A percentile compares a stretch with the other conserved stretches of the same genome.
These are phyloP conservation scores for Spodoptera frugiperda DNA, from an alignment of 1,140 invertebrate genomes.

Conservation along the genomic window DNA sequence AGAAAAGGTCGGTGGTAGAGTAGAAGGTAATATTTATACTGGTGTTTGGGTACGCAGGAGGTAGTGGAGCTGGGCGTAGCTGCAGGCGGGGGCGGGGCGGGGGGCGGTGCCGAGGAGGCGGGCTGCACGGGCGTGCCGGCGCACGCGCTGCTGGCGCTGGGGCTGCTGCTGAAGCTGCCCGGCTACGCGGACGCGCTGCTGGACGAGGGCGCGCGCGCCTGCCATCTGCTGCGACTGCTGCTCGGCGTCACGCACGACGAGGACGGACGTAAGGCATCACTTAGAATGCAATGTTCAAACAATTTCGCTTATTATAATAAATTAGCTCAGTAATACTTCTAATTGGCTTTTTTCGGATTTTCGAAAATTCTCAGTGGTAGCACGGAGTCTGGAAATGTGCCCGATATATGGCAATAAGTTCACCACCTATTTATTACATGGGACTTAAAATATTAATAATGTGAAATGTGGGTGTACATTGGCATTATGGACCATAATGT, in stretches of 20 bases:
- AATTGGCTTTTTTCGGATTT: too few species aligned
- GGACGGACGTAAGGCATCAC: conserved; percentile 90
- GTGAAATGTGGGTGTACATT: too few species aligned
- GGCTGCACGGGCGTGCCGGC: conserved; percentile 89
- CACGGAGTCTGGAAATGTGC: too few species aligned
- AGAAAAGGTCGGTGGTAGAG: too few species aligned
- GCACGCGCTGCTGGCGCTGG: conserved; percentile 96
- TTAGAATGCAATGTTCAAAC: too few species aligned
- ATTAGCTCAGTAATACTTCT: too few species aligned
- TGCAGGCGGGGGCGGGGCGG: conserved; percentile 87
- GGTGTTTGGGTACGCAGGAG: conserved; percentile 63
- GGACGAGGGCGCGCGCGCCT: conserved; percentile 93
- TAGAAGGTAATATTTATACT: conserved; percentile 23
- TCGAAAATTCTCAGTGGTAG: too few species aligned
- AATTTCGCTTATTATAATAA: too few species aligned
- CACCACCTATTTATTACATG: too few species aligned
- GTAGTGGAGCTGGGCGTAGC: conserved; percentile 72
- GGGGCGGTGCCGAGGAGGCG: conserved; percentile 90
- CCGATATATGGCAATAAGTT: too few species aligned
- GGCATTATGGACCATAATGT: too few species aligned
- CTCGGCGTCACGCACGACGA: conserved; percentile 96
- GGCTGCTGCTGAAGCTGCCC: conserved; percentile 94
- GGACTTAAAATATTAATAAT: too few species aligned
- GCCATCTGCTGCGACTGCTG: conserved; percentile 93
- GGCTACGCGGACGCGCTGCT: conserved; percentile 96